phyloP scores from a whole-genome alignment of 1,140 invertebrate species.

The Drosophila sulfurigaster region DNA sequence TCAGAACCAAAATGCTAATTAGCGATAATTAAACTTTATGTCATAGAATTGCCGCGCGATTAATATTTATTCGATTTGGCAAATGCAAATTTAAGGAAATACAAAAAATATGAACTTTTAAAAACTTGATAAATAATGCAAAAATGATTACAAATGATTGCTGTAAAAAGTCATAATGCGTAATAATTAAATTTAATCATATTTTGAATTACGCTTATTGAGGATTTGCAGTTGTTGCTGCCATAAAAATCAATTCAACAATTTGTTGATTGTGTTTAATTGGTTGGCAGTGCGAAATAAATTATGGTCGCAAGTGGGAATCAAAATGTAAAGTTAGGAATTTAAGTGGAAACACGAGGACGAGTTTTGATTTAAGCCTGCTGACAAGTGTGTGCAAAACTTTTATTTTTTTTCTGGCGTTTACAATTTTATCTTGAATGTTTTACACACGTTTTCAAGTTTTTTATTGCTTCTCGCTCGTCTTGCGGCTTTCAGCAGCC shows the following conservation, averaged over 20 bases:
- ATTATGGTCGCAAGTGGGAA: conserved; percentile 1
- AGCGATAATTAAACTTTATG: conserved; percentile 55
- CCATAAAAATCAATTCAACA: conserved; percentile 14
- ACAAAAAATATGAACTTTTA: not conserved
- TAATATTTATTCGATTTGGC: conserved; percentile 48
- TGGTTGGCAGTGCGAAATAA: conserved; percentile 3
- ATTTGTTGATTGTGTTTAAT: conserved; percentile 28
- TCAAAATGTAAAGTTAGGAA: not conserved
- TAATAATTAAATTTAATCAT: conserved; percentile 19
- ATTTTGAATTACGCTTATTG: conserved; percentile 3
- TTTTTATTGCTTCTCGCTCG: conserved; percentile 69
- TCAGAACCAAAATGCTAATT: conserved; percentile 51
- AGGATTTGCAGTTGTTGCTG: not conserved
- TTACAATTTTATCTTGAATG: conserved; percentile 45
- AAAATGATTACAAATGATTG: not conserved
- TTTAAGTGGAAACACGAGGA: conserved; percentile 10
- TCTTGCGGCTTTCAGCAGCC: conserved; percentile 70
- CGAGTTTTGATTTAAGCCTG: conserved; percentile 33
- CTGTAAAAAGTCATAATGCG: not conserved
- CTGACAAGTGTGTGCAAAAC: conserved; percentile 23
- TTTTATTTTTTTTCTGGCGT: not conserved
- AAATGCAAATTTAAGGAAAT: conserved; percentile 5
- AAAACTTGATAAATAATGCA: conserved; percentile 18
- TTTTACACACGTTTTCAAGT: conserved; percentile 63
- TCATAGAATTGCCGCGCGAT: conserved; percentile 30